Evolutionary conservation across 2,888 invertebrate genomes (phyloP).

Genomic region (Patella pellucida): DNA sequence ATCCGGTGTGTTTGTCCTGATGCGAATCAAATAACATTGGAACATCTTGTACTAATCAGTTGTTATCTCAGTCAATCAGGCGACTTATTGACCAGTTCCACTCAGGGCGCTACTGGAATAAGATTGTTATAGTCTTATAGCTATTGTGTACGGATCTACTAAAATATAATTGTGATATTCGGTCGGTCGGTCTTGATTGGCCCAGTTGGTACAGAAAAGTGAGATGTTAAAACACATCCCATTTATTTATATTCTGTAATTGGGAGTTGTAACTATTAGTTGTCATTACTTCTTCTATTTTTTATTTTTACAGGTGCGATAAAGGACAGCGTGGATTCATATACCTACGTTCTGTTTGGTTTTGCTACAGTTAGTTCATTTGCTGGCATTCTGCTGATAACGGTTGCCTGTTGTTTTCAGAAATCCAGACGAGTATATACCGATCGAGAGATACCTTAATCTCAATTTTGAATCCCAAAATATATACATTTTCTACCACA

Average conservation of each 20-base stretch:
- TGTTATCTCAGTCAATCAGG: no score
- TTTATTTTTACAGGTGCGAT: not conserved
- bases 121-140: not conserved
- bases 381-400: not conserved
- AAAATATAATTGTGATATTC: no score
- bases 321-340: not conserved
- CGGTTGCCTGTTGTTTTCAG: not conserved
- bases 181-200: not conserved
- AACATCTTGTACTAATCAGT: no score
- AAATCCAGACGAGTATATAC: not conserved
- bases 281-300: not conserved
- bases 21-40: no score
- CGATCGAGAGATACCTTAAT: no score
- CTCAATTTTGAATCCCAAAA: no score
- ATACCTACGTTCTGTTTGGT: not conserved
- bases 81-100: no score
- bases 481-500: no score
- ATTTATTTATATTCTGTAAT: not conserved
- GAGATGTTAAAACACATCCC: not conserved
- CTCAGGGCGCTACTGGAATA: no score
- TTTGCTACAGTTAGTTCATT: not conserved
- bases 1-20: no score
- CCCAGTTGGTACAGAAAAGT: not conserved
- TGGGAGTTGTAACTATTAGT: no score
- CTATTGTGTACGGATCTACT: not conserved